Conservation (phyloP, 2,888 invertebrate genomes). For the Dyspetes luteomarginatus region DNA sequence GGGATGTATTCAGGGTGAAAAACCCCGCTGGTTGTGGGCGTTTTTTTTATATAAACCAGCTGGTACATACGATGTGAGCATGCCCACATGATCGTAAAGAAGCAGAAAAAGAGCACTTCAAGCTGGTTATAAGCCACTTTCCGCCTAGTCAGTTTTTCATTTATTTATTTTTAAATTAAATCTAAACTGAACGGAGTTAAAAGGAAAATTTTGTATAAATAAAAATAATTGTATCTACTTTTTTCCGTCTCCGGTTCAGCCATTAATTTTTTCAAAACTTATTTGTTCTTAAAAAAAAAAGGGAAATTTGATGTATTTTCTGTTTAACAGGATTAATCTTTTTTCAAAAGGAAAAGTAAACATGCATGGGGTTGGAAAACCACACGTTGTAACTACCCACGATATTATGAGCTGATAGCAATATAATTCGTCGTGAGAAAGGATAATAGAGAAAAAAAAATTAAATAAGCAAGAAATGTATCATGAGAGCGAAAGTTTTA, state of each 20-base stretch:
- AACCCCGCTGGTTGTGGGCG: too few species aligned
- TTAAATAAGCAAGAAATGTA: background rate
- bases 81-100: background rate
- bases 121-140: background rate
- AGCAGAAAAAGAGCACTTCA: background rate
- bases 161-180: background rate
- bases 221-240: too few species aligned
- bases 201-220: background rate
- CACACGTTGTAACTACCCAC: background rate
- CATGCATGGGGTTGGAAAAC: background rate
- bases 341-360: background rate
- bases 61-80: background rate
- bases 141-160: background rate
- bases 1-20: too few species aligned
- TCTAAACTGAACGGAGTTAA: background rate
- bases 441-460: background rate
- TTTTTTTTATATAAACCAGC: background rate
- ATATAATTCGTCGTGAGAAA: background rate
- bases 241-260: too few species aligned
- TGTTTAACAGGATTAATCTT: background rate
- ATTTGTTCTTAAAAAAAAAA: too few species aligned
- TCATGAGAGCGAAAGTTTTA: background rate
- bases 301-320: too few species aligned
- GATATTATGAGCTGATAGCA: background rate
- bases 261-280: too few species aligned